Percentiles rank a stretch among this genome's conserved stretches.
Evolutionary conservation across 1,140 invertebrate species (phyloP).

Genomic region (Drosophila willistoni): DNA sequence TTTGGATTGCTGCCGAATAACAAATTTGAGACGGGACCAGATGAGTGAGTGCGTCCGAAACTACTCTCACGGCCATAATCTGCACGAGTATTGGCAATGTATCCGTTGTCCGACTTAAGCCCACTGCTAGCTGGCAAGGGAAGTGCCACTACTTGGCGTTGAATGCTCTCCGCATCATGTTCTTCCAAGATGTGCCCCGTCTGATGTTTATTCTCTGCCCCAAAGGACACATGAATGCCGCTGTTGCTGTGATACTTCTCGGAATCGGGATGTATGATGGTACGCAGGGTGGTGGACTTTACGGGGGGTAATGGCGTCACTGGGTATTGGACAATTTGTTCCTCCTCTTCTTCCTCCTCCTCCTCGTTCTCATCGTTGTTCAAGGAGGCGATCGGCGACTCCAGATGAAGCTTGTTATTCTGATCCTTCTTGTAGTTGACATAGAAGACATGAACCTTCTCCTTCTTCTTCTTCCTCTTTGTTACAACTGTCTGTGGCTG

Average conservation of each 20-base stretch:
- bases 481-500: conserved; percentile 84
- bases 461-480: conserved; percentile 87
- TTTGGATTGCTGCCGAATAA: conserved; percentile 38
- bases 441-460: conserved; percentile 94
- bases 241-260: conserved; percentile 90
- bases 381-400: conserved; percentile 76
- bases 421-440: conserved; percentile 94
- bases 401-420: conserved; percentile 84
- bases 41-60: conserved; percentile 32
- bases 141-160: conserved; percentile 85
- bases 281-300: conserved; percentile 89
- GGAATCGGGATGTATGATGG: conserved; percentile 92
- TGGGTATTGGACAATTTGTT: conserved; percentile 91
- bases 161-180: conserved; percentile 85
- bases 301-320: conserved; percentile 88
- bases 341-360: conserved; percentile 86
- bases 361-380: conserved; percentile 77
- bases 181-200: conserved; percentile 84
- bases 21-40: conserved; percentile 40
- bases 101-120: conserved; percentile 27
- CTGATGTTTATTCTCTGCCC: conserved; percentile 85
- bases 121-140: conserved; percentile 62
- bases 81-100: conserved; percentile 50
- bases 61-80: conserved; percentile 66
- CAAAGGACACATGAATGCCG: conserved; percentile 90